Evolutionary conservation across 2,113 vertebrate genomes (phyloP).

Genomic region (Acrocephalus kingi): DNA sequence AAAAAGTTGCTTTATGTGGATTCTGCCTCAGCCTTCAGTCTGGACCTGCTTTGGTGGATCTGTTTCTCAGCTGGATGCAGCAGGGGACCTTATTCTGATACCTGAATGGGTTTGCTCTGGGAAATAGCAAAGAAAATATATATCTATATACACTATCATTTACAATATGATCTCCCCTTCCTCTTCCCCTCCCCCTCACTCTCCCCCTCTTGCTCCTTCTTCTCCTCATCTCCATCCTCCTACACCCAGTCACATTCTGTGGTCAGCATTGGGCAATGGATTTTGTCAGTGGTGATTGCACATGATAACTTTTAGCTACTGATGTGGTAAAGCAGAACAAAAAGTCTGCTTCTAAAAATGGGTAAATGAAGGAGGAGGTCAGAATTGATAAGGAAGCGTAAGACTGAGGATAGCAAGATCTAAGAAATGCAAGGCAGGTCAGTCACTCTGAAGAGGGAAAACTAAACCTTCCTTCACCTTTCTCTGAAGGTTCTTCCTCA

Average conservation of each 20-base stretch:
- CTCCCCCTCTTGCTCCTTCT: background rate
- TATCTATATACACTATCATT: background rate
- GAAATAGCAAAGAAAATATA: background rate
- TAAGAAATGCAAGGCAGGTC: background rate
- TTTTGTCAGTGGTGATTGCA: background rate
- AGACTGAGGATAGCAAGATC: background rate
- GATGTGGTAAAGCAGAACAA: background rate
- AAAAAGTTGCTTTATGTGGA: background rate
- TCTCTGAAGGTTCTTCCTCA: background rate
- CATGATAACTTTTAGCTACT: background rate
- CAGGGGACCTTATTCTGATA: background rate
- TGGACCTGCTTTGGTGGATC: background rate
- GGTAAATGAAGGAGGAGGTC: background rate
- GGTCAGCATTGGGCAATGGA: background rate
- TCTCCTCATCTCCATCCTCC: background rate
- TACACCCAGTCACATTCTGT: background rate
- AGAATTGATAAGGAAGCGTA: background rate
- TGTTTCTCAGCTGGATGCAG: background rate
- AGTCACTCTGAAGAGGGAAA: background rate
- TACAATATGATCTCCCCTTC: background rate
- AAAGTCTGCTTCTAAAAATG: background rate
- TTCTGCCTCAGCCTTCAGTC: background rate
- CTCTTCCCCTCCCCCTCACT: accelerated
- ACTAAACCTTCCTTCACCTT: background rate
- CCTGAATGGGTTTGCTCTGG: background rate